Evolutionary conservation across 2,113 vertebrate species (phyloP).

Genomic region (Octodon degus): DNA sequence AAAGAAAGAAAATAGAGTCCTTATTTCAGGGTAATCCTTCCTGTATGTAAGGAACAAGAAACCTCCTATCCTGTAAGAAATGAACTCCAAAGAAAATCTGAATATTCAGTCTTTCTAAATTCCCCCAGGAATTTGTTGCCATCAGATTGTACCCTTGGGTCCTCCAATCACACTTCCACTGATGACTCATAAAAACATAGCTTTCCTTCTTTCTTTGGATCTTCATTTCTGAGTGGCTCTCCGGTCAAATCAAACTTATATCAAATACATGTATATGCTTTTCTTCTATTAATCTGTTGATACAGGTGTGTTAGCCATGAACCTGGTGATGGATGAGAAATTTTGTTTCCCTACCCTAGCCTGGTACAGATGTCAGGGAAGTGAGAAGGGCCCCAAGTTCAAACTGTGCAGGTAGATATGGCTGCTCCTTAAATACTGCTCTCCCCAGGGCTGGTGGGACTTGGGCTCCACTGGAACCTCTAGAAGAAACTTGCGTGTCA

Average conservation of each 20-base stretch:
- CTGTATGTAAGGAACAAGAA: background rate
- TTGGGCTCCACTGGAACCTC: background rate
- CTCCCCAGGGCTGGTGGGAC: background rate
- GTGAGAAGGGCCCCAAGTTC: background rate
- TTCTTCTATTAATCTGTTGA: background rate
- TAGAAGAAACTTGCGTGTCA: background rate
- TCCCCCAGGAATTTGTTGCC: background rate
- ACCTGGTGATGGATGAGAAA: background rate
- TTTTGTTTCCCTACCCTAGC: background rate
- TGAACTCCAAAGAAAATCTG: background rate
- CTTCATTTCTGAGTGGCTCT: background rate
- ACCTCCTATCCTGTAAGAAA: background rate
- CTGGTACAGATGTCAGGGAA: background rate
- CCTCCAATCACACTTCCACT: background rate
- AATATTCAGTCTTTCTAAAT: background rate
- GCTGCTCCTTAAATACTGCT: background rate
- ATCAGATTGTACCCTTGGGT: background rate
- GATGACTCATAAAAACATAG: background rate
- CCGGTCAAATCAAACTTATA: background rate
- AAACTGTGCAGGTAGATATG: background rate
- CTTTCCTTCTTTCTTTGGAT: background rate
- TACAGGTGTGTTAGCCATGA: background rate
- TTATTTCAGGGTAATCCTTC: background rate
- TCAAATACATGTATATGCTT: background rate
- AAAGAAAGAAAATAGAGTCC: no score